A percentile compares a stretch with the other conserved stretches of the same genome.
Conservation (phyloP, 2,113 vertebrate species). For the Lophochroa leadbeateri region DNA sequence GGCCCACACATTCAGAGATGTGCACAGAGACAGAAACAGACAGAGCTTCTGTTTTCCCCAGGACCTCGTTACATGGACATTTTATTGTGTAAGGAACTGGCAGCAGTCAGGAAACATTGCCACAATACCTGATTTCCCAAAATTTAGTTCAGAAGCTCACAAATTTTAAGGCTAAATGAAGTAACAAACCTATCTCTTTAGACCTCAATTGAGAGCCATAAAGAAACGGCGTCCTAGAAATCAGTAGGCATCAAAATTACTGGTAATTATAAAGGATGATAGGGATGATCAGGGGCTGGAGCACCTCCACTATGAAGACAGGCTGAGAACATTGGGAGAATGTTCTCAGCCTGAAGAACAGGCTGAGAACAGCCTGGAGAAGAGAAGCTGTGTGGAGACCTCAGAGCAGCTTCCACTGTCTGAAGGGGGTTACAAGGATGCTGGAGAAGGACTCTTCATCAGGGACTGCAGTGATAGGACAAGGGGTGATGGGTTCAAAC, state of each 20-base stretch:
- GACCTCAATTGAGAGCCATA: not conserved
- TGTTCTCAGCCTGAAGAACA: too few relatives aligned
- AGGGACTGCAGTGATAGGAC: not conserved
- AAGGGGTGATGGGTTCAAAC: not conserved
- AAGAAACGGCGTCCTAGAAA: not conserved
- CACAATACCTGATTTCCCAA: not conserved
- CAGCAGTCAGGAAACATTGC: not conserved
- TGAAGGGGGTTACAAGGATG: not conserved
- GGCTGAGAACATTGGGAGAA: not conserved
- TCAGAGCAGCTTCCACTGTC: not conserved
- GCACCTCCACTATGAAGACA: not conserved
- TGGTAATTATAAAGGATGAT: not conserved
- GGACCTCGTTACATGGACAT: not conserved
- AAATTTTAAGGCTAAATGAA: not conserved
- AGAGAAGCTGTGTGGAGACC: not conserved
- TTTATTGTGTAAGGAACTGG: not conserved
- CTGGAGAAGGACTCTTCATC: not conserved
- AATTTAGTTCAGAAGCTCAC: not conserved
- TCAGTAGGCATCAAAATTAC: not conserved
- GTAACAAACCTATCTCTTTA: not conserved
- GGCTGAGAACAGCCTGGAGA: not conserved
- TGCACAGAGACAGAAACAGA: not conserved
- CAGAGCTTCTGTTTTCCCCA: not conserved
- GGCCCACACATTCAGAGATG: not conserved
- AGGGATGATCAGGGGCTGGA: not conserved